phyloP scores from a whole-genome alignment of 64 coral and sea anemone species.

The Catalaphyllia jardinei region DNA sequence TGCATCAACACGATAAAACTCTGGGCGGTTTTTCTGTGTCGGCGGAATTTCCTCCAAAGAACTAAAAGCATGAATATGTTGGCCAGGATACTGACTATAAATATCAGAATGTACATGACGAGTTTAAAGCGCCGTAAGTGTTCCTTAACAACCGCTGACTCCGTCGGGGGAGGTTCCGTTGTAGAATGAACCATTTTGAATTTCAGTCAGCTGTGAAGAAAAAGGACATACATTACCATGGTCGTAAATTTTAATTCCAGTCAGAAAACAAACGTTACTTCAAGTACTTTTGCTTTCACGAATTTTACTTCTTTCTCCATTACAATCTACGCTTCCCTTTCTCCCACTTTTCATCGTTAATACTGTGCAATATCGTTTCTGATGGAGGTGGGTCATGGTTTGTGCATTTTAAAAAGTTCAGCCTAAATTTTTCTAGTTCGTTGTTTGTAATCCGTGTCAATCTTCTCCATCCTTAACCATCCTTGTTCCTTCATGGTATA shows the following conservation, averaged over 20 bases:
- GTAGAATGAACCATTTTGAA: conserved; percentile 2
- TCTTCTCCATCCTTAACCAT: too few relatives aligned
- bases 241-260: not conserved
- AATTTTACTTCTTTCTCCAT: too few relatives aligned
- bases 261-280: not conserved
- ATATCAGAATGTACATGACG: conserved; percentile 61
- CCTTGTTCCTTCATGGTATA: too few relatives aligned
- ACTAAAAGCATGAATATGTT: conserved; percentile 76
- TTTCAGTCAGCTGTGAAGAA: not conserved
- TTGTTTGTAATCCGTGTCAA: too few relatives aligned
- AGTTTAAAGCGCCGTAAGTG: conserved; percentile 65
- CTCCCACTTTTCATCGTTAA: too few relatives aligned
- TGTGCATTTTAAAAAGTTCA: too few relatives aligned
- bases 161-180: conserved; percentile 18
- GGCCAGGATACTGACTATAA: conserved; percentile 55
- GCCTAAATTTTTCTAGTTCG: too few relatives aligned
- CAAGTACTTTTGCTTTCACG: too few relatives aligned
- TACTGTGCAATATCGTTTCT: too few relatives aligned
- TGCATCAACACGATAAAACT: conserved; percentile 89
- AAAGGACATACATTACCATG: too few relatives aligned
- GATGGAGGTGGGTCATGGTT: too few relatives aligned
- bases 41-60: conserved; percentile 59
- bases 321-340: too few relatives aligned
- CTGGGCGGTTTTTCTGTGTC: conserved; percentile 66
- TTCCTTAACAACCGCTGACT: conserved; percentile 19